Base-by-base conservation (phyloP, 2,888 invertebrate genomes). In the Bellardia bayeri region DNA sequence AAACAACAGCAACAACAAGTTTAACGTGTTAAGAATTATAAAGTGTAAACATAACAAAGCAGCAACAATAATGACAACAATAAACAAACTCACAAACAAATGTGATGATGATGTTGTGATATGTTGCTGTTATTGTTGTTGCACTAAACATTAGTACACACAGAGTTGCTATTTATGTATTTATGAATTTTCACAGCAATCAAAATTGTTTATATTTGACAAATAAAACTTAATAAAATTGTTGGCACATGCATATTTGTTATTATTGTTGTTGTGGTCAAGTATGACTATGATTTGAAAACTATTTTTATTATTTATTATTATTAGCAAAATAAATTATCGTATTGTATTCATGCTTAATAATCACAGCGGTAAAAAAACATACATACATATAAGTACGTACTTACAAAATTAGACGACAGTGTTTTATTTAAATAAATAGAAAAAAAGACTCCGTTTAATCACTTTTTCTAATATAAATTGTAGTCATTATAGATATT, bases 171-270 rank as follows among this genome's bases (percentile, higher is more conserved):
- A 58, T 79, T 68, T 30, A 9, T 45, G n/a, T 33, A 74, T 45
- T 23, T 72, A 56, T 51, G 51, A 72, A 74, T 78, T 82, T 82
- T 87, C 76, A 78, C 74, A 78, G 87, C 84, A 81, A 74, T 78
- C 61, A 84, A 82, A 81, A 74, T 78, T 87, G 82, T 85, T 85
- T 85, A 74, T 85, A 79, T 85, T 87, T 85, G 79, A 56, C 84
- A 87, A 85, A 87, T 87, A 84, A 85, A 87, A 74, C 54, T 87
- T 74, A 87, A 87, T 85, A 85, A 84, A 87, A 79, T 82, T 85
- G 87, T 74, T 87, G 87, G 72, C 84, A 82, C 84, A 85, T 85
- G 51, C 84, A 85, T 85, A 58, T 69, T 85, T 79, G 66, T 82
- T 33, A 5, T 45, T 76, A 49, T 51, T 66, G 58, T 58, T 81